These are phyloP conservation scores for Danaus chrysippus DNA, from an alignment of 2,888 invertebrate genomes.

Conservation along the genomic window DNA sequence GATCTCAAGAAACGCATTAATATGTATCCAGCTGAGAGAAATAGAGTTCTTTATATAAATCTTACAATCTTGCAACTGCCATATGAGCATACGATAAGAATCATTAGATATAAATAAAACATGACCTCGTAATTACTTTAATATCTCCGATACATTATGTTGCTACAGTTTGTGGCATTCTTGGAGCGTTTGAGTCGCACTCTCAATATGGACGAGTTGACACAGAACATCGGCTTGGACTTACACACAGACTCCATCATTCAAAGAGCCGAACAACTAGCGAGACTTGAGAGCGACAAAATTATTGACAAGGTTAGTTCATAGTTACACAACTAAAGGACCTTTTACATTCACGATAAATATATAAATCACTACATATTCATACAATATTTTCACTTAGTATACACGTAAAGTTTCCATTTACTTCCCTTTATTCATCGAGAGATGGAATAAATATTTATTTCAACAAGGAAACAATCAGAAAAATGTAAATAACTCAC, in stretches of 20 bases:
- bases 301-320: conserved; percentile 87
- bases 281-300: conserved; percentile 89
- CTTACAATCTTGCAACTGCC: conserved; percentile 2
- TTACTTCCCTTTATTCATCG: no score
- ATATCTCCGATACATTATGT: conserved; percentile 9
- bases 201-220: conserved; percentile 91
- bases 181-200: conserved; percentile 90
- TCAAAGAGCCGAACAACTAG: conserved; percentile 90
- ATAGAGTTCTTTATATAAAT: conserved; percentile 11
- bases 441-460: neutral
- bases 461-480: conserved; percentile 2
- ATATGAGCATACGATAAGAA: conserved; percentile 4
- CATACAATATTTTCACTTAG: no score
- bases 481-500: neutral
- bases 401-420: no score
- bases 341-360: neutral
- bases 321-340: conserved; percentile 25
- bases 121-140: neutral
- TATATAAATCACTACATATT: no score
- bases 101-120: conserved; percentile 18
- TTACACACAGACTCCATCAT: conserved; percentile 90
- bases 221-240: conserved; percentile 88
- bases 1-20: no score
- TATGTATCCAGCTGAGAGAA: conserved; percentile 2
- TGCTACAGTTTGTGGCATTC: conserved; percentile 85